Conservation (phyloP, 1,140 invertebrate genomes). For the Cepaea nemoralis region DNA sequence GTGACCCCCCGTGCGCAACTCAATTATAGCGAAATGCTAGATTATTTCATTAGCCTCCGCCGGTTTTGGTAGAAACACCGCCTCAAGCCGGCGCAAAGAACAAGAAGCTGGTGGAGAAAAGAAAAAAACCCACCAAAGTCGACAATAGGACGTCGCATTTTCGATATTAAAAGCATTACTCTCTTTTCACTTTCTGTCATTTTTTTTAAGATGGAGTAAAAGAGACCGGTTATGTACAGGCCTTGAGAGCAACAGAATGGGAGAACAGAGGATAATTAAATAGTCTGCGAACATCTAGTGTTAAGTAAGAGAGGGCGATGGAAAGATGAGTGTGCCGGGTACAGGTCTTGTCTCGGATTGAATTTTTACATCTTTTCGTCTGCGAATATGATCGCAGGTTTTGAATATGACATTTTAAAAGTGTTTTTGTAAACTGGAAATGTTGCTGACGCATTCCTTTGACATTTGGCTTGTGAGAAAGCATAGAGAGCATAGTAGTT, state of each 20-base stretch:
- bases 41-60: slow-evolving; percentile 36
- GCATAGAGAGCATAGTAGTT: too few species aligned
- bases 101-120: neutral
- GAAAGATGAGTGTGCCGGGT: too few species aligned
- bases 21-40: slow-evolving; percentile 40
- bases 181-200: slow-evolving; percentile 14
- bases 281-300: slow-evolving; percentile 7
- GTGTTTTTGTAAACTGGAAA: too few species aligned
- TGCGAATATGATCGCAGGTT: too few species aligned
- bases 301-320: neutral
- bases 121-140: too few species aligned
- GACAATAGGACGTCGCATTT: slow-evolving; percentile 35
- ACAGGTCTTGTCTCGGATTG: neutral
- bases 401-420: too few species aligned
- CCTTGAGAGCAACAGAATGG: slow-evolving; percentile 12
- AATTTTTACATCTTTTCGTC: too few species aligned
- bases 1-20: slow-evolving; percentile 39
- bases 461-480: too few species aligned
- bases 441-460: too few species aligned
- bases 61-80: slow-evolving; percentile 28
- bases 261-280: slow-evolving; percentile 29
- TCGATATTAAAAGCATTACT: slow-evolving; percentile 25
- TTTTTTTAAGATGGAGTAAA: neutral
- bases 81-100: slow-evolving; percentile 7
- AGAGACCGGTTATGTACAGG: too few species aligned